phyloP scores from a whole-genome alignment of 2,888 invertebrate species.

The Bruchidius siliquastri region DNA sequence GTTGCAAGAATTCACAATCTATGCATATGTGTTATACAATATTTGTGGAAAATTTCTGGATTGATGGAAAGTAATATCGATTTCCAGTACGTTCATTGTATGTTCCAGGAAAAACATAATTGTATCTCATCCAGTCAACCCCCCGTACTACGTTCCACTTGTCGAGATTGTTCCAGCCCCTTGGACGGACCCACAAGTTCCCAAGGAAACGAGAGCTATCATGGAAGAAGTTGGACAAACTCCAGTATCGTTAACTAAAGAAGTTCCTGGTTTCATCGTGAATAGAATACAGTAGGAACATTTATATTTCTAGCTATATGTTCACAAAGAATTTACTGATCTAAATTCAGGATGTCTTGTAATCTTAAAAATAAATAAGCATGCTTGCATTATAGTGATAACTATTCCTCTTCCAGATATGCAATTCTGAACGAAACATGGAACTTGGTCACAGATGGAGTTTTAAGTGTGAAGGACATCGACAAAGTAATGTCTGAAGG shows the following conservation, averaged over 20 bases:
- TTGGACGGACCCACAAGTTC: slow-evolving; percentile 80
- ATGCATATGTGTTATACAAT: too few relatives aligned
- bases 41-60: too few relatives aligned
- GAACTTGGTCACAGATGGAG: slow-evolving; percentile 77
- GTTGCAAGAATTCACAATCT: too few relatives aligned
- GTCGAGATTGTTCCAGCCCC: slow-evolving; percentile 93
- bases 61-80: too few relatives aligned
- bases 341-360: too few relatives aligned
- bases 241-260: slow-evolving; percentile 79
- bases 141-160: slow-evolving; percentile 92
- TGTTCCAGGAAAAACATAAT: slow-evolving; percentile 56
- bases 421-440: slow-evolving; percentile 90
- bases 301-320: too few relatives aligned
- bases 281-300: slow-evolving; percentile 81
- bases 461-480: slow-evolving; percentile 82
- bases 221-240: slow-evolving; percentile 89
- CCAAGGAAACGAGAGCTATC: slow-evolving; percentile 65
- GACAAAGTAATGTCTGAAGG: slow-evolving; percentile 94
- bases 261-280: slow-evolving; percentile 88
- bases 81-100: background rate
- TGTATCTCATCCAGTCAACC: slow-evolving; percentile 93
- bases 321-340: too few relatives aligned
- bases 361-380: too few relatives aligned
- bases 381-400: too few relatives aligned
- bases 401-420: slow-evolving; percentile 57